Conservation (phyloP, 2,113 vertebrate species). For the Poeciliopsis turrubarensis region DNA sequence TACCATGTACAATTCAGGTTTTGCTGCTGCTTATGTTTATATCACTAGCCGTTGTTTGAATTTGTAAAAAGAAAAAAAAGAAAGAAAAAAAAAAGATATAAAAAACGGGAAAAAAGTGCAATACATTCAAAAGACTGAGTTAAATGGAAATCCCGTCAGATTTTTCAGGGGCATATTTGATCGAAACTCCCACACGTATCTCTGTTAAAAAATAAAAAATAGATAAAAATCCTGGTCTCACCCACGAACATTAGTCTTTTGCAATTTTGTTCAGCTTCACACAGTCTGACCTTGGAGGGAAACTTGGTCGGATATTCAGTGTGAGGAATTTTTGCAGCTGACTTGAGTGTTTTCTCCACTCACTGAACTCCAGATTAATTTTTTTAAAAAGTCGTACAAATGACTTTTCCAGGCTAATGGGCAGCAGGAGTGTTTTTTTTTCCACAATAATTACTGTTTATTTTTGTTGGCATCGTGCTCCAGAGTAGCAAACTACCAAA, state of each 20-base stretch:
- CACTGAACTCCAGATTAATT: neutral
- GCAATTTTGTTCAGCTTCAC: neutral
- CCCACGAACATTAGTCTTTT: neutral
- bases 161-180: neutral
- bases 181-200: too few species aligned
- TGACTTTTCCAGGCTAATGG: neutral
- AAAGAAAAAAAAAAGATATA: too few species aligned
- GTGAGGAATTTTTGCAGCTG: neutral
- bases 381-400: neutral
- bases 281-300: neutral
- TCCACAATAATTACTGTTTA: neutral
- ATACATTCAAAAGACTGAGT: neutral
- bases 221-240: too few species aligned
- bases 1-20: neutral
- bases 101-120: too few species aligned
- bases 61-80: too few species aligned
- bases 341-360: neutral
- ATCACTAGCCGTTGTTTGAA: too few species aligned
- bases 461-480: neutral
- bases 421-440: neutral
- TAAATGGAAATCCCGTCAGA: neutral
- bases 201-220: too few species aligned
- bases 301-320: neutral
- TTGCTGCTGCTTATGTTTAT: neutral
- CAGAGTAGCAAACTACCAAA: too few species aligned